Percentiles rank a stretch among this genome's conserved stretches.
Conservation (phyloP, 1,140 invertebrate species). For the Cyphomyrmex costatus region DNA sequence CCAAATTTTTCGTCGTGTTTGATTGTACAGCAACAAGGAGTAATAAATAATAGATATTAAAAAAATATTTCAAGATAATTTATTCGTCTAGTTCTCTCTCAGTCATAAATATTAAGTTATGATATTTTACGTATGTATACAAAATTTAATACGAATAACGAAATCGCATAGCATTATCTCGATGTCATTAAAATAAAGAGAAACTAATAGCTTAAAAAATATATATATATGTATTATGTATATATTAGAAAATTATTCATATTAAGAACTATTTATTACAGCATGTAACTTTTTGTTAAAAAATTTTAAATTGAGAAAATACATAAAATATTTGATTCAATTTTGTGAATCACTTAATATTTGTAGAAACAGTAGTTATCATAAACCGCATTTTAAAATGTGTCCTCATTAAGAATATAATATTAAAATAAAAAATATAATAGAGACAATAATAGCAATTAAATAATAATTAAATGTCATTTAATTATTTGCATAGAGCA, state of each 20-base stretch:
- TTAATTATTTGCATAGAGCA: neutral
- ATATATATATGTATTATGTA: no score
- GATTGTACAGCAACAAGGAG: neutral
- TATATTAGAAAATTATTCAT: neutral
- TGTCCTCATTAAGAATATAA: neutral
- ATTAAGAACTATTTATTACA: neutral
- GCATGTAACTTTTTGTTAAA: neutral
- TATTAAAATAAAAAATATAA: neutral
- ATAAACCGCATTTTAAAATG: neutral
- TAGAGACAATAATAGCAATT: neutral
- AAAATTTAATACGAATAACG: neutral
- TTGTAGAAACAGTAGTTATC: neutral
- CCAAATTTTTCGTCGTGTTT: neutral
- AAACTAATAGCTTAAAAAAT: neutral
- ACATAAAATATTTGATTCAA: neutral
- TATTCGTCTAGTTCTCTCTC: conserved; percentile 4
- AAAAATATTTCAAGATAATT: neutral
- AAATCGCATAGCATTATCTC: neutral
- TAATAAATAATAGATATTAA: neutral
- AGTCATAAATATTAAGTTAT: neutral
- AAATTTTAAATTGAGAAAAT: neutral
- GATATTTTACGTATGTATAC: neutral
- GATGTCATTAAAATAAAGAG: neutral
- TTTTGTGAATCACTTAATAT: neutral
- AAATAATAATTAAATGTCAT: neutral